A percentile compares a stretch with the other conserved stretches of the same genome.
Conservation (phyloP, 2,888 invertebrate species). For the Tanytarsus gracilentus region DNA sequence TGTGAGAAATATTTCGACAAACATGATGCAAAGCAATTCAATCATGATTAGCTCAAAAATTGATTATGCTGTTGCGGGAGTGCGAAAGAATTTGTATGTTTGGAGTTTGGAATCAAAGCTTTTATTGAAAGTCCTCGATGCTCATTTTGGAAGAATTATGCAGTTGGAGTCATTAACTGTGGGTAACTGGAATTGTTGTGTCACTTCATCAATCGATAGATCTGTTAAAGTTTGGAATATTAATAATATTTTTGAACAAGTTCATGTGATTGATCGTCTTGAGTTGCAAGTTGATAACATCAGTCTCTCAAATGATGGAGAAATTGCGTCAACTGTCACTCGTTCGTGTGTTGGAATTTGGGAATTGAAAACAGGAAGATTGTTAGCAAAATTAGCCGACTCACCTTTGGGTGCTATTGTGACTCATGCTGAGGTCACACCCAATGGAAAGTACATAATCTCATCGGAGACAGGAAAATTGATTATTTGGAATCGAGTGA, state of each 20-base stretch:
- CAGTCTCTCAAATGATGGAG: conserved; percentile 66
- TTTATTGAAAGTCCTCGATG: conserved; percentile 85
- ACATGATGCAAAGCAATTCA: conserved; percentile 82
- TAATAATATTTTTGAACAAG: conserved; percentile 96
- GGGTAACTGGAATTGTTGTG: conserved; percentile 85
- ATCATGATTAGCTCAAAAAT: conserved; percentile 84
- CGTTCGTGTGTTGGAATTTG: conserved; percentile 92
- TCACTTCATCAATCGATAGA: conserved; percentile 94
- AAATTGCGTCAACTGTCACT: conserved; percentile 84
- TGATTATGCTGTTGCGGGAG: conserved; percentile 90
- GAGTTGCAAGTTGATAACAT: conserved; percentile 91
- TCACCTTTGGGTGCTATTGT: conserved; percentile 90
- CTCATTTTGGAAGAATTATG: conserved; percentile 93
- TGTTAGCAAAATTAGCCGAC: conserved; percentile 81
- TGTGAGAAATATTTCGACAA: conserved; percentile 85
- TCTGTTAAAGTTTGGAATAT: conserved; percentile 99
- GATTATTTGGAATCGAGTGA: conserved; percentile 75
- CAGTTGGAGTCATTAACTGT: conserved; percentile 79
- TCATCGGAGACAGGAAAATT: conserved; percentile 89
- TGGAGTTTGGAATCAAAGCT: conserved; percentile 78
- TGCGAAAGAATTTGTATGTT: conserved; percentile 88
- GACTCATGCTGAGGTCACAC: conserved; percentile 82
- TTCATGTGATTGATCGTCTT: conserved; percentile 89
- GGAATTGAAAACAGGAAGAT: conserved; percentile 76
- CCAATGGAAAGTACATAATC: conserved; percentile 71